Evolutionary conservation across 2,888 invertebrate species (phyloP).

Genomic region (Agapostemon virescens): DNA sequence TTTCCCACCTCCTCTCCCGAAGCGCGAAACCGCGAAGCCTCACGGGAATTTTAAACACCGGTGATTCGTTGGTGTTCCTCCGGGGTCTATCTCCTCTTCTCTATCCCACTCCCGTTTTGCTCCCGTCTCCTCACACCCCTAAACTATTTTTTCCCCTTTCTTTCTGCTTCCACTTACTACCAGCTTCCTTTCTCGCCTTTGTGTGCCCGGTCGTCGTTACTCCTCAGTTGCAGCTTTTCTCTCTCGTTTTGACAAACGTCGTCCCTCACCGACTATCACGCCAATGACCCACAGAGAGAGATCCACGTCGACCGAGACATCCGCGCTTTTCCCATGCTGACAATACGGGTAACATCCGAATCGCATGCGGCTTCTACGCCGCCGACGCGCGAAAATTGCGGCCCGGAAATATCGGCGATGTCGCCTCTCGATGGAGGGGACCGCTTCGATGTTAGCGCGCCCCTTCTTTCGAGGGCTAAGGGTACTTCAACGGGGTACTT

Average conservation of each 20-base stretch:
- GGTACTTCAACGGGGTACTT: constrained; percentile 57
- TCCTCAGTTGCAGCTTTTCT: constrained; percentile 10
- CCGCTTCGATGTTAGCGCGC: constrained; percentile 31
- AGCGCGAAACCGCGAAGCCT: constrained; percentile 71
- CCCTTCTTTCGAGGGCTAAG: constrained; percentile 41
- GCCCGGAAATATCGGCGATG: constrained; percentile 20
- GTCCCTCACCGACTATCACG: not conserved
- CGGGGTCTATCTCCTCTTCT: constrained; percentile 15
- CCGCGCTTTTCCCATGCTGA: constrained; percentile 15
- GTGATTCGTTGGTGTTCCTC: constrained; percentile 70
- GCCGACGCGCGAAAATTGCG: constrained; percentile 45
- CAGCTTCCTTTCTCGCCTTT: constrained; percentile 21
- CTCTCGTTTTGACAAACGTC: constrained; percentile 27
- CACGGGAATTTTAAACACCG: constrained; percentile 76
- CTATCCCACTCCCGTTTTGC: constrained; percentile 7
- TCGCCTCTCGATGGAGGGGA: constrained; percentile 19
- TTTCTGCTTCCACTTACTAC: constrained; percentile 11
- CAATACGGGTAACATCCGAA: constrained; percentile 22
- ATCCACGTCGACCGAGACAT: constrained; percentile 9
- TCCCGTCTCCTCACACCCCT: not conserved
- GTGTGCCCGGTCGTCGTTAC: constrained; percentile 16
- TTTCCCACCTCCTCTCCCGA: constrained; percentile 56
- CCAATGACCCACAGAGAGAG: constrained; percentile 9
- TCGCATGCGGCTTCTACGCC: not conserved
- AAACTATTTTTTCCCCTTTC: constrained; percentile 3